These are phyloP conservation scores for Leptinotarsa haldemani DNA, from an alignment of 2,888 invertebrate species.

Conservation along the genomic window DNA sequence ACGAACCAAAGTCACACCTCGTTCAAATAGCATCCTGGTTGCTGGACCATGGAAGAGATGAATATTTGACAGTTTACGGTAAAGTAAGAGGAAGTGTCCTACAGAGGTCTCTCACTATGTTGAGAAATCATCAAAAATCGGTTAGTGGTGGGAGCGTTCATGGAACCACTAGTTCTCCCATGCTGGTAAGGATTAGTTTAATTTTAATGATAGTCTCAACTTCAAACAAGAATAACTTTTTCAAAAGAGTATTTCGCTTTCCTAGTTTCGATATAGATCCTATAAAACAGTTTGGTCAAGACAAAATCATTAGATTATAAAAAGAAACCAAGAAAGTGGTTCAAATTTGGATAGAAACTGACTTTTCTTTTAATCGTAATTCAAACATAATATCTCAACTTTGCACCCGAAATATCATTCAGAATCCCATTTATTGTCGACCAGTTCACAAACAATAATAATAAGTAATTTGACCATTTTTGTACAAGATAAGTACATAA, in stretches of 20 bases:
- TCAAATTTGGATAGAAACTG: no score
- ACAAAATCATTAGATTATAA: no score
- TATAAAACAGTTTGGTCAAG: no score
- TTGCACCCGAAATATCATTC: no score
- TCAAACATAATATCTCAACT: no score
- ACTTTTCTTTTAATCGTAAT: no score
- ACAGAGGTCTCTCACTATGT: constrained; percentile 77
- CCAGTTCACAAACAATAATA: no score
- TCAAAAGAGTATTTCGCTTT: neutral
- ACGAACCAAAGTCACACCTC: constrained; percentile 77
- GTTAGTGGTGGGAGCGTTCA: constrained; percentile 82
- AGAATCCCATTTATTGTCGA: no score
- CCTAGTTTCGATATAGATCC: no score
- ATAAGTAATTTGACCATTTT: no score
- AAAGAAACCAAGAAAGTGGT: no score
- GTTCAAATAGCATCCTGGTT: constrained; percentile 89
- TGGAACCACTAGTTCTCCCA: constrained; percentile 68
- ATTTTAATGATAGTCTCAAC: neutral
- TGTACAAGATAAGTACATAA: no score
- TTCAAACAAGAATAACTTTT: constrained; percentile 1
- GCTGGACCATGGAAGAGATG: constrained; percentile 78
- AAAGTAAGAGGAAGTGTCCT: constrained; percentile 82
- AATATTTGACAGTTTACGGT: constrained; percentile 81
- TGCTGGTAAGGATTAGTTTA: constrained; percentile 69
- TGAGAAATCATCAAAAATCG: constrained; percentile 84